Evolutionary conservation across 23 tunicate species (phyloP).

Genomic region (Ascidia mentula): DNA sequence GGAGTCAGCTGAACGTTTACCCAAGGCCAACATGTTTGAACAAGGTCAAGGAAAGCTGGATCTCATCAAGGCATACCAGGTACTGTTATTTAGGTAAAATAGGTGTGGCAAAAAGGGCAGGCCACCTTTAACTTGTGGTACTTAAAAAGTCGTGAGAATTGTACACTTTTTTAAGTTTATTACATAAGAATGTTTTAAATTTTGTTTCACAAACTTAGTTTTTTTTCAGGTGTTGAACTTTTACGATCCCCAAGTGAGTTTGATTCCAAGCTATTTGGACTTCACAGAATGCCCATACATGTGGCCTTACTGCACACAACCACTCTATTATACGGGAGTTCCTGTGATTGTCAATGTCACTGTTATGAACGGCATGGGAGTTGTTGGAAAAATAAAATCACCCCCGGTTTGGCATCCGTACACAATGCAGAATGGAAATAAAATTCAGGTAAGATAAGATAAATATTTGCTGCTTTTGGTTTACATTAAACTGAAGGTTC

Average conservation of each 20-base stretch:
- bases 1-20: constrained; percentile 78
- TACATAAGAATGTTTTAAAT: too few species aligned
- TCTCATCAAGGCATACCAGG: constrained; percentile 83
- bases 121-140: too few species aligned
- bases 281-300: constrained; percentile 96
- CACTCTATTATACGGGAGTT: constrained; percentile 80
- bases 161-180: too few species aligned
- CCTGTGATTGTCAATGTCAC: constrained; percentile 89
- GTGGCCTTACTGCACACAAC: constrained; percentile 99
- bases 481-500: not conserved
- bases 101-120: too few species aligned
- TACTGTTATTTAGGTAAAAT: not conserved
- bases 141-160: too few species aligned
- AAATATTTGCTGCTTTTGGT: not conserved
- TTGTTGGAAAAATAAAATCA: constrained; percentile 64
- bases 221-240: constrained; percentile 60
- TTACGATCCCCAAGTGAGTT: constrained; percentile 82
- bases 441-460: constrained; percentile 52
- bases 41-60: constrained; percentile 95
- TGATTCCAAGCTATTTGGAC: constrained; percentile 87
- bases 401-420: constrained; percentile 79
- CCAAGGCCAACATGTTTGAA: constrained; percentile 91
- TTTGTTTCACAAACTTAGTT: too few species aligned
- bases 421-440: constrained; percentile 50
- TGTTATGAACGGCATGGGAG: constrained; percentile 91